Evolutionary conservation across 1,140 invertebrate genomes (phyloP).

Genomic region (Pogonus chalceus): DNA sequence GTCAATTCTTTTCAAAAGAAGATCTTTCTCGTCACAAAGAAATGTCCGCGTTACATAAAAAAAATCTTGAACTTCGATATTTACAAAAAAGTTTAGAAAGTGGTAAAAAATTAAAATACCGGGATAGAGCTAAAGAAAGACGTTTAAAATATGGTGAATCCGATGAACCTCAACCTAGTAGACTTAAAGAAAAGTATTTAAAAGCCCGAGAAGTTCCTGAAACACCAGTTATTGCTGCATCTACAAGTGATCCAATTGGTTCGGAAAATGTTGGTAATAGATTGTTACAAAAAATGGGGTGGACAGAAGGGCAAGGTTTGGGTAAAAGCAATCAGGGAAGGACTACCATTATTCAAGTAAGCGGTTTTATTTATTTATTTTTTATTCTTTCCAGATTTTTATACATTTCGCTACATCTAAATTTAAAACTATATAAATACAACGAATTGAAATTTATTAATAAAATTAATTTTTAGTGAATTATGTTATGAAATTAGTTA

Average conservation of each 20-base stretch:
- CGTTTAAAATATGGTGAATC: slow-evolving; percentile 88
- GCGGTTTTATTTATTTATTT: slow-evolving; percentile 19
- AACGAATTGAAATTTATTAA: too few species aligned
- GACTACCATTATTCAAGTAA: slow-evolving; percentile 79
- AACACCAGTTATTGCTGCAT: slow-evolving; percentile 27
- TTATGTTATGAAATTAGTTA: not conserved
- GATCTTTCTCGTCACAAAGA: slow-evolving; percentile 84
- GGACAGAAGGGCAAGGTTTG: slow-evolving; percentile 91
- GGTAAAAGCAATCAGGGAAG: slow-evolving; percentile 90
- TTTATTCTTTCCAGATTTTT: not conserved
- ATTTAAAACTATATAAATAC: too few species aligned
- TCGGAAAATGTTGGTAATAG: slow-evolving; percentile 86
- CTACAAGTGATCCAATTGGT: slow-evolving; percentile 52
- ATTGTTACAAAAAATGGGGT: slow-evolving; percentile 96
- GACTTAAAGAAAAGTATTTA: slow-evolving; percentile 51
- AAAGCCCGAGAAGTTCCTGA: slow-evolving; percentile 32
- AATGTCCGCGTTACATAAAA: slow-evolving; percentile 90
- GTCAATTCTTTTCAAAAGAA: slow-evolving; percentile 85
- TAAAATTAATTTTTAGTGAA: not conserved
- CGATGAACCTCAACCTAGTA: slow-evolving; percentile 62
- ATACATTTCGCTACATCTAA: too few species aligned
- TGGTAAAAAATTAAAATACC: slow-evolving; percentile 41
- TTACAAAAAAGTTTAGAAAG: slow-evolving; percentile 27
- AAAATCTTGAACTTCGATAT: slow-evolving; percentile 61
- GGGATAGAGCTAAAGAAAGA: slow-evolving; percentile 93